Base-by-base conservation (phyloP, 2,113 vertebrate genomes). In the Hassar affinis region DNA sequence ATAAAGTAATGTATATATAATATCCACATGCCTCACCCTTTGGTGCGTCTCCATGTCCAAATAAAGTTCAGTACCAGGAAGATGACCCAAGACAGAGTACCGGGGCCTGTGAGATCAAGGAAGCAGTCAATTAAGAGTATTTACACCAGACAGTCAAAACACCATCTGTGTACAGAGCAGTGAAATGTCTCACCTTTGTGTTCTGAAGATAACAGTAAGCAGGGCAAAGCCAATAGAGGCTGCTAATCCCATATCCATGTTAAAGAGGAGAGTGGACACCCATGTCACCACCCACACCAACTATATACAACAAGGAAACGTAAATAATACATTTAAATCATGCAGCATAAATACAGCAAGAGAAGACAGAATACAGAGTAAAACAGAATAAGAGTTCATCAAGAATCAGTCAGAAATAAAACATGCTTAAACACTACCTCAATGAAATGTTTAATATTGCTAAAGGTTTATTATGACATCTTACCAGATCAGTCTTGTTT, bases 251-350 rank as follows among this genome's bases (percentile, higher is more conserved):
- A 99, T 88, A 88, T 99, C 98, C 90, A 99, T 88, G 87, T 98
- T 97, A 64, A 99, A 92, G 22, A 96, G 80, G 62, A 98, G 76
- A 0, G 97, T 97, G 86, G 95, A 95, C 74, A 95, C 84, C 52
- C 96, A 96, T 1, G 98, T 98, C 87, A 98, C 94, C 81, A 97
- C 66, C 98, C 98, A 99, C 86, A 99, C 93, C 78, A 95, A 77
- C 92, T 98, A 84, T 30, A 74, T 20, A 76, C 83, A 17, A 54
- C 47, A 79, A 51, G 78, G 47, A 6, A 4, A 49, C 49, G 25
- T n/a, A 49, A 49, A 52, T 74, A 25, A 49, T 49, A 27, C 6
- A 51, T 74, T 74, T n/a, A 49, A 22, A 80, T 49, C 66, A 45
- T n/a, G 6, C 4, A 74, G 5, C 35, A 30, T 11, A 35, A 42